These are phyloP conservation scores for Periphyllus acericola DNA, from an alignment of 2,888 invertebrate genomes.

Conservation along the genomic window DNA sequence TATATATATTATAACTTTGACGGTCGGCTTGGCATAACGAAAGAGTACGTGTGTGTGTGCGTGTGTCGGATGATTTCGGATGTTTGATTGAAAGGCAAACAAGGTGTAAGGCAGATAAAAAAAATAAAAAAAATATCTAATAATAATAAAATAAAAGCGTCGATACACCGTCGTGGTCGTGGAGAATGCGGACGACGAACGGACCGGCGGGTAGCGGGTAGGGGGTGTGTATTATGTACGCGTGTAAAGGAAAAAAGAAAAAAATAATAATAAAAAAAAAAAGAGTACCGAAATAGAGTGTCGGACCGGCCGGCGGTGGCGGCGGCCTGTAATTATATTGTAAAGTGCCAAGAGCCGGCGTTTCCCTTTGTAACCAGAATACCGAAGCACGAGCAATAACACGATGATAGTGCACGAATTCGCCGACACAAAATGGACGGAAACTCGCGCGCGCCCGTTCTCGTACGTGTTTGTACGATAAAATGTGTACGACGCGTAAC, in stretches of 20 bases:
- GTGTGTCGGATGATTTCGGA: conserved; percentile 52
- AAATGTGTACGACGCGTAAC: too few relatives aligned
- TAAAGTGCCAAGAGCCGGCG: conserved; percentile 62
- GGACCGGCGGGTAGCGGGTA: neutral
- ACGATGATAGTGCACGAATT: conserved; percentile 60
- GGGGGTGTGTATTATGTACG: conserved; percentile 14
- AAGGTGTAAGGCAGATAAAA: conserved; percentile 56
- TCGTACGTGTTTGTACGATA: neutral
- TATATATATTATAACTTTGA: neutral
- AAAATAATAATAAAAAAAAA: conserved; percentile 41
- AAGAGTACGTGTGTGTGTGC: conserved; percentile 25
- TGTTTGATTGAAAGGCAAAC: conserved; percentile 62
- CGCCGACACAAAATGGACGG: conserved; percentile 55
- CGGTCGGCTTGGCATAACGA: conserved; percentile 35
- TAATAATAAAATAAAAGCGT: conserved; percentile 59
- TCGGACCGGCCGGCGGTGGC: conserved; percentile 41
- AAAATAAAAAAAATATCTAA: conserved; percentile 45
- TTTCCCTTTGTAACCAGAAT: conserved; percentile 61
- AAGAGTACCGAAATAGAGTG: conserved; percentile 55
- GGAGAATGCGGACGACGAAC: neutral
- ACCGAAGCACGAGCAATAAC: conserved; percentile 60
- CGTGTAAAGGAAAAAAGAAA: conserved; percentile 35
- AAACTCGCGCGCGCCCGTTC: conserved; percentile 45
- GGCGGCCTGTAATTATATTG: conserved; percentile 59
- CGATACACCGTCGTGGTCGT: neutral